These are phyloP conservation scores for Morus bassanus DNA, from an alignment of 2,797 vertebrate species.

Conservation along the genomic window DNA sequence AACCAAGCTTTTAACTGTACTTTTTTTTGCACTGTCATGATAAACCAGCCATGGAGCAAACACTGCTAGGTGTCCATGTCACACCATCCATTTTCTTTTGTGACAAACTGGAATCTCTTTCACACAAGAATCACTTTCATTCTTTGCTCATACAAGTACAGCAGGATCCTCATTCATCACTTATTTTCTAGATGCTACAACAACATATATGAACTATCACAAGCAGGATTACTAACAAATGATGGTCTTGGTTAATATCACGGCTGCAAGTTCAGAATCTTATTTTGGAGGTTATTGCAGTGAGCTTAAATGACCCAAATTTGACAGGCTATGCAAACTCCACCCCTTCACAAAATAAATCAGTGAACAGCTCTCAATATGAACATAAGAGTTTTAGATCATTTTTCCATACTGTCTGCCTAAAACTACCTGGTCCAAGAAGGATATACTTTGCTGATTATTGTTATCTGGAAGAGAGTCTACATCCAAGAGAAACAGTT, in stretches of 20 bases:
- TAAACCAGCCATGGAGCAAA: not conserved
- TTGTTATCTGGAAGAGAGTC: not conserved
- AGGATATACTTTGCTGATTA: not conserved
- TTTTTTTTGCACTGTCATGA: not conserved
- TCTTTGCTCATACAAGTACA: not conserved
- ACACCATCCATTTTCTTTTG: not conserved
- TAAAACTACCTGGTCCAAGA: not conserved
- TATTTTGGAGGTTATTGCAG: not conserved
- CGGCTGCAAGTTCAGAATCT: not conserved
- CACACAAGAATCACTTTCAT: not conserved
- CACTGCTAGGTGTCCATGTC: not conserved
- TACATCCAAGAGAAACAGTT: not conserved
- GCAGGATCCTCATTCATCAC: not conserved
- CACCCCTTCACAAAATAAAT: not conserved
- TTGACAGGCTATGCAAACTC: not conserved
- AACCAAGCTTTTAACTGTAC: not conserved
- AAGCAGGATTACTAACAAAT: not conserved
- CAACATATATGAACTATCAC: not conserved
- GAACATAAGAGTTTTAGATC: not conserved
- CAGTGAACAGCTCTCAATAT: not conserved
- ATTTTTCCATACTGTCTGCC: not conserved
- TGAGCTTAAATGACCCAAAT: not conserved
- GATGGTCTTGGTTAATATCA: not conserved
- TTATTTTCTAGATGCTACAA: not conserved
- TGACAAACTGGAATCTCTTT: not conserved